phyloP scores from a whole-genome alignment of 2,888 invertebrate species.

The Diaphora mendica region DNA sequence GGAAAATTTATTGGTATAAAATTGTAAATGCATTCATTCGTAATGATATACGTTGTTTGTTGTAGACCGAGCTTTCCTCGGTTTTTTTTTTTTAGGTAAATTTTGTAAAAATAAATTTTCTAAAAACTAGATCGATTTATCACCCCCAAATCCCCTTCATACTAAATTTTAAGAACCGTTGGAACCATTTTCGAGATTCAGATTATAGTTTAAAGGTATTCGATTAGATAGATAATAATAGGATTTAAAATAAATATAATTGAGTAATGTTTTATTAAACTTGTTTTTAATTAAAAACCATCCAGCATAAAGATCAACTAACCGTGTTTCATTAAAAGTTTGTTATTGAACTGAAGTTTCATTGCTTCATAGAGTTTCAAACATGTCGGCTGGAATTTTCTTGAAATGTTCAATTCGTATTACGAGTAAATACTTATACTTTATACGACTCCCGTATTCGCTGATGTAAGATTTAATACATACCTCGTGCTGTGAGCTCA shows the following conservation, averaged over 20 bases:
- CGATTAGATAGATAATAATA: neutral
- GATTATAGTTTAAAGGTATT: too few species aligned
- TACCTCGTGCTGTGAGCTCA: constrained; percentile 12
- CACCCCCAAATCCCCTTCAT: too few species aligned
- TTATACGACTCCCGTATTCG: constrained; percentile 21
- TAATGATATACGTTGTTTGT: neutral
- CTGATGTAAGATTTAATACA: constrained; percentile 30
- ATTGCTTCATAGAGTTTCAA: constrained; percentile 72
- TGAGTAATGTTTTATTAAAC: constrained; percentile 5
- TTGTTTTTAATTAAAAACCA: constrained; percentile 54
- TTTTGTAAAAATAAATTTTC: too few species aligned
- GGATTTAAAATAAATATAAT: neutral
- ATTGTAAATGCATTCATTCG: neutral
- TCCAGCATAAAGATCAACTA: constrained; percentile 62
- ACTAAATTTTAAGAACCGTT: too few species aligned
- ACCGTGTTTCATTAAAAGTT: constrained; percentile 83
- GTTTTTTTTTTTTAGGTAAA: too few species aligned
- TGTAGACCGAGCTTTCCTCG: neutral
- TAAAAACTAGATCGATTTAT: too few species aligned
- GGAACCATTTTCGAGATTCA: too few species aligned
- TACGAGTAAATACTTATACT: constrained; percentile 49
- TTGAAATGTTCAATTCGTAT: constrained; percentile 68
- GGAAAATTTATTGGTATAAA: neutral
- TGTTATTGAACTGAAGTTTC: constrained; percentile 73
- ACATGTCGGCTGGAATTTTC: constrained; percentile 73